phyloP scores from a whole-genome alignment of 1,140 invertebrate species.

The Listronotus oregonensis region DNA sequence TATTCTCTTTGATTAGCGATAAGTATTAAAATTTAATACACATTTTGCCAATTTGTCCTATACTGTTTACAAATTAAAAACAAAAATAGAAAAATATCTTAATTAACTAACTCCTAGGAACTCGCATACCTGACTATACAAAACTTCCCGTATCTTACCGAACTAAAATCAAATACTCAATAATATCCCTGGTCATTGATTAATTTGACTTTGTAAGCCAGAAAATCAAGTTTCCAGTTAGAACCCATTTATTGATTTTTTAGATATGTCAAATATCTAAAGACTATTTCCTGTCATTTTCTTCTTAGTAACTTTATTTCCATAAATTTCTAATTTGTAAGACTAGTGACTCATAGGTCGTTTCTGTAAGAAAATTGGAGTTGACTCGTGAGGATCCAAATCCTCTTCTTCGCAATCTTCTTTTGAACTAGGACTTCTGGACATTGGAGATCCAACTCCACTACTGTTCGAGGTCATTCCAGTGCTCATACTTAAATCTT shows the following conservation, averaged over 20 bases:
- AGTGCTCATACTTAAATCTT: slow-evolving; percentile 75
- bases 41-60: slow-evolving; percentile 9
- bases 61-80: neutral
- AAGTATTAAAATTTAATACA: too few species aligned
- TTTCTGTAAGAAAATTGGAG: slow-evolving; percentile 44
- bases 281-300: neutral
- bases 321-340: neutral
- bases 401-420: slow-evolving; percentile 49
- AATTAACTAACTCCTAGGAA: slow-evolving; percentile 45
- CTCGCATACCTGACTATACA: slow-evolving; percentile 55
- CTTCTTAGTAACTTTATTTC: neutral
- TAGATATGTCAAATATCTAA: too few species aligned
- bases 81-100: slow-evolving; percentile 14
- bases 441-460: slow-evolving; percentile 48
- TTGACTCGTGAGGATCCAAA: slow-evolving; percentile 40
- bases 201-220: slow-evolving; percentile 11
- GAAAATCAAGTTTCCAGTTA: neutral
- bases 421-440: slow-evolving; percentile 45
- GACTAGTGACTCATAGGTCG: slow-evolving; percentile 43
- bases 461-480: slow-evolving; percentile 51
- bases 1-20: too few species aligned
- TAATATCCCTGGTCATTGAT: slow-evolving; percentile 4
- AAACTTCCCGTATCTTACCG: slow-evolving; percentile 43
- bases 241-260: neutral
- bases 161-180: slow-evolving; percentile 31